Base-by-base conservation (phyloP, 2,888 invertebrate genomes). In the Halictus quadricinctus region DNA sequence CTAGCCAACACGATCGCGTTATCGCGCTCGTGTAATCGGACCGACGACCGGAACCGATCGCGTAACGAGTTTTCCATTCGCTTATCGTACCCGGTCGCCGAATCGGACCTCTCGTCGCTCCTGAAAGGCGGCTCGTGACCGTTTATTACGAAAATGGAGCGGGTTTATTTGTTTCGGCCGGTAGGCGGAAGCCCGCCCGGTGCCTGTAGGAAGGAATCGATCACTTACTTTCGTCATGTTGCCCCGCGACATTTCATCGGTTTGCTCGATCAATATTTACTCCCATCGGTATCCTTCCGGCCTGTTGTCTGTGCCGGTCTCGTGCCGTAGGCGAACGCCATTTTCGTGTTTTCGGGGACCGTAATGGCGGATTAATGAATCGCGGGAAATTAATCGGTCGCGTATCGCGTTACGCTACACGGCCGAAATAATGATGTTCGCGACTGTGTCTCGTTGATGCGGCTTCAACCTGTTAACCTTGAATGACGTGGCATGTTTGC, bases 231-330 rank as follows among this genome's bases (percentile, higher is more conserved):
- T 72, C 75, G 64, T 64, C 72, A 41, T 48, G 60, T 70, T 36
- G 50, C 48, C 41, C 18, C 18, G 25, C 25, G 29, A 70, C 66
- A 25, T 83, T 83, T 79, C 58, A 58, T 54, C 76, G 46, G 73
- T 43, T 50, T 78, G 36, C 66, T 29, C 54, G 78, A 66, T 72
- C 80, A 78, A 81, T 85, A 78, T 85, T 85, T 81, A 70, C 72
- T n/a, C 29, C 48, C 48, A 72, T 73, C 60, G 58, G 46, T 69
- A 66, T 72, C 25, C 36, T 58, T 79, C 21, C 43, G 15, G 18
- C 21, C 21, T 3, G 25, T 41, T 36, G 21, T 29, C 46, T 48
- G 36, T 36, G 74, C 25, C 46, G 25, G 70, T n/a, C 58, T 12
- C 58, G n/a, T n/a, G 58, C 12, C 12, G 12, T 0, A 12, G 58